phyloP scores from a whole-genome alignment of 2,888 invertebrate genomes.

The Yponomeuta plumbellus region DNA sequence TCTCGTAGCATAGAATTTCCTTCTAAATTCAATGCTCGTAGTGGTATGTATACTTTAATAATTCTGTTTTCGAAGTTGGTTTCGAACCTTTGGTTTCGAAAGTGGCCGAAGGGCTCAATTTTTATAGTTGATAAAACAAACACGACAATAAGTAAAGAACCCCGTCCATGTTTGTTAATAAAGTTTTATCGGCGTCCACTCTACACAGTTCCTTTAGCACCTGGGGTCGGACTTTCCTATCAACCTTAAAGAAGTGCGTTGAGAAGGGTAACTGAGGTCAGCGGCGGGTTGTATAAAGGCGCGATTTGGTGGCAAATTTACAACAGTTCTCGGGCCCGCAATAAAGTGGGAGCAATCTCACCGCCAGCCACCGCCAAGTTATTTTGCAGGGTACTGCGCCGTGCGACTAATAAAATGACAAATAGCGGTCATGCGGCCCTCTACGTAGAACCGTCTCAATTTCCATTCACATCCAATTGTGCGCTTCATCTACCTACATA shows the following conservation, averaged over 20 bases:
- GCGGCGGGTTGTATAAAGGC: slow-evolving; percentile 62
- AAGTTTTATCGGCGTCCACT: slow-evolving; percentile 8
- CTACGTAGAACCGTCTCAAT: slow-evolving; percentile 33
- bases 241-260: slow-evolving; percentile 19
- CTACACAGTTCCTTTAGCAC: slow-evolving; percentile 4
- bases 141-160: neutral
- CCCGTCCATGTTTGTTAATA: slow-evolving; percentile 21
- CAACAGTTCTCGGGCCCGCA: slow-evolving; percentile 64
- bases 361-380: slow-evolving; percentile 48
- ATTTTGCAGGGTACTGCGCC: slow-evolving; percentile 67
- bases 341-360: slow-evolving; percentile 71
- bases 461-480: slow-evolving; percentile 27
- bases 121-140: neutral
- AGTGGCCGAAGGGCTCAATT: too few relatives aligned
- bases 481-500: slow-evolving; percentile 32
- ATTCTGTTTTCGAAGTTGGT: too few relatives aligned
- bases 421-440: slow-evolving; percentile 52
- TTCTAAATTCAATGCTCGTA: too few relatives aligned
- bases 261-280: slow-evolving; percentile 54
- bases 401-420: slow-evolving; percentile 71
- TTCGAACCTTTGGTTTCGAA: too few relatives aligned
- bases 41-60: too few relatives aligned
- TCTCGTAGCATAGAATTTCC: too few relatives aligned
- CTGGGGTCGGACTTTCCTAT: slow-evolving; percentile 11
- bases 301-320: slow-evolving; percentile 70